Base-by-base conservation (phyloP, 1,140 invertebrate genomes). In the Stenopsyche tienmushanensis region DNA sequence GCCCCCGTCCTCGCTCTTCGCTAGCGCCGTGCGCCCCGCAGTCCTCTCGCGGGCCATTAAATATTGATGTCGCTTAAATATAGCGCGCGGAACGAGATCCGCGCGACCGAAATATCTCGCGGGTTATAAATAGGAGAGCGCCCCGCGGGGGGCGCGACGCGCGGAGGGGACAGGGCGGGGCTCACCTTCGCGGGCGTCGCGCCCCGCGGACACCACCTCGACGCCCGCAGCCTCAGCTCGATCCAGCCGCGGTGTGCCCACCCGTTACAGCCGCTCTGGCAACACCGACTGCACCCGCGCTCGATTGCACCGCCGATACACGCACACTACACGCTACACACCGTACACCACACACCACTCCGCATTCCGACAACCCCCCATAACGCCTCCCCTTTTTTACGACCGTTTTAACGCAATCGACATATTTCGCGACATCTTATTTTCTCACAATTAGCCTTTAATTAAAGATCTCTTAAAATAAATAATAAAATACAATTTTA, bases 231-330 rank as follows among this genome's bases (percentile, higher is more conserved):
- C 41, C 57, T 45, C 17, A 47, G 57, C 34, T 60, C 57, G 41
- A 25, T 47, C 24, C 41, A 60, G 54, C 42, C 57, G 21, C 57
- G 57, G 57, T 9, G 57, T 60, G 42, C 41, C 57, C 57, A 60
- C 34, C 55, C 3, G 5, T 41, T 10, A 3, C n/a, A 7, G 53
- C n/a, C 29, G 17, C 53, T n/a, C 20, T 60, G 57, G 57, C 57
- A 60, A 60, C 57, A 60, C 57, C 17, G 8, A 50, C 21, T 23
- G 5, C 21, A 23, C 50, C 20, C 49, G 2, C 17, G 5, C 17
- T 17, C 9, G 9, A 18, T 17, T 15, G 17, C 9, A 9, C 9
- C 44, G 44, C 44, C 3, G 3, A 45, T 45, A 45, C 8, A 18
- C 17, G 44, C 8, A 18, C 29, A 34, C 13, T 34, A 18, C 29